A percentile compares a stretch with the other conserved stretches of the same genome.
phyloP scores from a whole-genome alignment of 1,140 invertebrate species.

The Calliopsis andreniformis region DNA sequence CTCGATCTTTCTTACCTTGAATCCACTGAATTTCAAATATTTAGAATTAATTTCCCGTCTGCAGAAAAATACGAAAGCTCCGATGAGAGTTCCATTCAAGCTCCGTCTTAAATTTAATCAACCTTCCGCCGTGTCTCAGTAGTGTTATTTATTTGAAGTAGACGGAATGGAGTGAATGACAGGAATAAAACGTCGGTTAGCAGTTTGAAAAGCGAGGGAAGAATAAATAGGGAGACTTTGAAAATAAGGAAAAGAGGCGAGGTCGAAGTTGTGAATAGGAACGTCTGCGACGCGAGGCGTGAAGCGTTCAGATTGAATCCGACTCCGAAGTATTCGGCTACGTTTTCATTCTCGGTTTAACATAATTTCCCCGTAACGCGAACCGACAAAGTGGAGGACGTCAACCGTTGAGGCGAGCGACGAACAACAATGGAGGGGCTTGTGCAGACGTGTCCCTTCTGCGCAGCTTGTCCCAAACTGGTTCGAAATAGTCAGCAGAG shows the following conservation, averaged over 20 bases:
- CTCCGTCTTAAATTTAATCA: too few species aligned
- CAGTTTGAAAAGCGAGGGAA: background rate
- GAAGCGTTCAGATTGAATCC: background rate
- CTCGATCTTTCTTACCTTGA: too few species aligned
- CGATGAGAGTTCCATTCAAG: too few species aligned
- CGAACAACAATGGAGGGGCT: slow-evolving; percentile 4
- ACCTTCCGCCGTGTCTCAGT: too few species aligned
- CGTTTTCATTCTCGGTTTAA: slow-evolving; percentile 30
- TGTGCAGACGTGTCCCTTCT: background rate
- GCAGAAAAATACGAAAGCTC: too few species aligned
- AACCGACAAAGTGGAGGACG: slow-evolving; percentile 5
- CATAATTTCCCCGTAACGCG: slow-evolving; percentile 16
- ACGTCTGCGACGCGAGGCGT: background rate
- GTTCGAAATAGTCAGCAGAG: slow-evolving; percentile 14
- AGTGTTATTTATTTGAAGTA: too few species aligned
- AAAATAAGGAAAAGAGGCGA: background rate
- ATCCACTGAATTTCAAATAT: too few species aligned
- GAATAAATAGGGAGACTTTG: background rate
- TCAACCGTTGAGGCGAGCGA: background rate
- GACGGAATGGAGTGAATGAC: background rate
- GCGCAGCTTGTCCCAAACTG: slow-evolving; percentile 17
- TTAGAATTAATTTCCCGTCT: too few species aligned
- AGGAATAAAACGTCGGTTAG: too few species aligned
- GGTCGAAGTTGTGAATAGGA: slow-evolving; percentile 10
- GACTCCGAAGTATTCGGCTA: background rate